Conservation (phyloP, 2,797 vertebrate species). For the Pristis pectinata region DNA sequence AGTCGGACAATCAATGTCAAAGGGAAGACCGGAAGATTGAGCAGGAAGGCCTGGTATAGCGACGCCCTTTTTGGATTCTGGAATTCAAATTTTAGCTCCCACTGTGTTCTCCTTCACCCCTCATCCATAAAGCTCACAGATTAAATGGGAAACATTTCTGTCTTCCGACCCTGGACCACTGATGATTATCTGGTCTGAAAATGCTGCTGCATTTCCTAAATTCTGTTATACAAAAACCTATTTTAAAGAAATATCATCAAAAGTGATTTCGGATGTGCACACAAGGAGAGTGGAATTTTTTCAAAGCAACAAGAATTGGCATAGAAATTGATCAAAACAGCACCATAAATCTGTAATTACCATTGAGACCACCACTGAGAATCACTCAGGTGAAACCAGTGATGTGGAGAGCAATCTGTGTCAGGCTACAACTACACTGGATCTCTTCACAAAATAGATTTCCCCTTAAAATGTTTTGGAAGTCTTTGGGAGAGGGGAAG, state of each 20-base stretch:
- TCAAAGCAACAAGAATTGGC: not conserved
- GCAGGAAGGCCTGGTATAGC: not conserved
- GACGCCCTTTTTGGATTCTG: not conserved
- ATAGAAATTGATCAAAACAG: not conserved
- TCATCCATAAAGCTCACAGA: not conserved
- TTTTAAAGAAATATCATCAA: not conserved
- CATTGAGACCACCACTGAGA: not conserved
- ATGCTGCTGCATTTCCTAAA: not conserved
- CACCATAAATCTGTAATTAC: not conserved
- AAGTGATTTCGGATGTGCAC: not conserved
- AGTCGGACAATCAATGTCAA: not conserved
- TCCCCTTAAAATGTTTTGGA: not conserved
- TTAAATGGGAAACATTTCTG: not conserved
- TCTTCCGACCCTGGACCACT: too few relatives aligned
- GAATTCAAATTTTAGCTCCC: not conserved
- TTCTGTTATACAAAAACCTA: not conserved
- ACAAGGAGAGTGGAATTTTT: not conserved
- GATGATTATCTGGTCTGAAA: not conserved
- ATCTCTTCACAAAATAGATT: too few relatives aligned
- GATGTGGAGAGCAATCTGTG: too few relatives aligned
- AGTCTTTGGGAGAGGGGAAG: not conserved
- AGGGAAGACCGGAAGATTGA: not conserved
- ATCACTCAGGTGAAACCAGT: not conserved
- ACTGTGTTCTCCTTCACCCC: not conserved
- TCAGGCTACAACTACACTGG: too few relatives aligned